These are phyloP conservation scores for Tenodera sinensis DNA, from an alignment of 2,888 invertebrate genomes.

Conservation along the genomic window DNA sequence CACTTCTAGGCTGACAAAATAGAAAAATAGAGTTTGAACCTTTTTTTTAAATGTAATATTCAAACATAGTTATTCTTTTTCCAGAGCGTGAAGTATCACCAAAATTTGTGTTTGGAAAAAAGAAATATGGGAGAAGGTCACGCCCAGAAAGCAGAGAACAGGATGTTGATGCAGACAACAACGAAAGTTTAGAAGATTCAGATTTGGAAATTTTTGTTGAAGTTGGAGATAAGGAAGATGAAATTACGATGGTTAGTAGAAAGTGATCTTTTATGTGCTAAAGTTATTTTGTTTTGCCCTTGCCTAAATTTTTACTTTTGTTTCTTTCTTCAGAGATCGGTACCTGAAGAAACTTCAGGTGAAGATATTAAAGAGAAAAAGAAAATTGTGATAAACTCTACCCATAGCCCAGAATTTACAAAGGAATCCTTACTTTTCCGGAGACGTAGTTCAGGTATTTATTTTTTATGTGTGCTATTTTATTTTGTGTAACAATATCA, in stretches of 20 bases:
- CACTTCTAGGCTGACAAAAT: not conserved
- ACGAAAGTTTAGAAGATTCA: slow-evolving; percentile 27
- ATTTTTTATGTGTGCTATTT: not conserved
- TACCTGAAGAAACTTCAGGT: slow-evolving; percentile 45
- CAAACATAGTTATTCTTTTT: not conserved
- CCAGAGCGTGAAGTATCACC: slow-evolving; percentile 66
- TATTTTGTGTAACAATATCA: too few species aligned
- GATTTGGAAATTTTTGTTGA: slow-evolving; percentile 27
- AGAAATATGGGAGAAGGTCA: slow-evolving; percentile 72
- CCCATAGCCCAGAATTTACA: not conserved
- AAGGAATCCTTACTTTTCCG: not conserved
- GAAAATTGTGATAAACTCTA: slow-evolving; percentile 44
- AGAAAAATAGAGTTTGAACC: not conserved
- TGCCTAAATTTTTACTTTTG: not conserved
- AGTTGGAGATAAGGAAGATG: slow-evolving; percentile 18
- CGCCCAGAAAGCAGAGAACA: slow-evolving; percentile 36
- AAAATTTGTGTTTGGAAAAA: slow-evolving; percentile 67
- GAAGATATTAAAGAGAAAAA: slow-evolving; percentile 51
- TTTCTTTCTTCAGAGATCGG: slow-evolving; percentile 16
- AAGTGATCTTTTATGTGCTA: not conserved
- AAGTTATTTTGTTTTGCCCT: not conserved
- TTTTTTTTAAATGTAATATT: not conserved
- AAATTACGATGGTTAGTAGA: slow-evolving; percentile 32
- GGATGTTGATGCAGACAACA: slow-evolving; percentile 25
- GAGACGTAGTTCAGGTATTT: slow-evolving; percentile 4